A percentile compares a stretch with the other conserved stretches of the same genome.
These are phyloP conservation scores for Fragum whitleyi DNA, from an alignment of 2,888 invertebrate genomes.

Conservation along the genomic window DNA sequence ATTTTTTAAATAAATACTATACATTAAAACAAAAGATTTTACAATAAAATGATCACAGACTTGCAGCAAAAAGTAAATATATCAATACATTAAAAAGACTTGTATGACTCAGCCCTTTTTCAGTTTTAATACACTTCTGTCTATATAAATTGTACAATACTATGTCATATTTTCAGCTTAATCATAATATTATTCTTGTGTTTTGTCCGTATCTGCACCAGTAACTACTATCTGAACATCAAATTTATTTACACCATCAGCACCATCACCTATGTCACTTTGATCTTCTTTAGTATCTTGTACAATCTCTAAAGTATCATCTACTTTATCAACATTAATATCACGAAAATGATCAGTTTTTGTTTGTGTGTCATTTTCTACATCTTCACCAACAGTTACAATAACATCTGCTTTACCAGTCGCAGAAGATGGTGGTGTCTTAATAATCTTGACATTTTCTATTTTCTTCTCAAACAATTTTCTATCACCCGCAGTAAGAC, in stretches of 20 bases:
- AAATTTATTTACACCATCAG: not conserved
- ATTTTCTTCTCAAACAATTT: conserved; percentile 59
- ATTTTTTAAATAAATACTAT: not conserved
- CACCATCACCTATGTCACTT: not conserved
- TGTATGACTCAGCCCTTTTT: too few relatives aligned
- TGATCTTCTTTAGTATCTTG: not conserved
- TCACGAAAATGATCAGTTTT: not conserved
- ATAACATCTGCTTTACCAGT: conserved; percentile 28
- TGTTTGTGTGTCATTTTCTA: not conserved
- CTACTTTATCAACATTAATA: not conserved
- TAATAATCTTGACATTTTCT: conserved; percentile 50
- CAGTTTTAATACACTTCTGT: too few relatives aligned
- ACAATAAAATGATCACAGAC: not conserved
- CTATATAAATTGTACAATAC: too few relatives aligned
- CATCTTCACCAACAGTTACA: conserved; percentile 17
- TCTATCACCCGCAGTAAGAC: conserved; percentile 48
- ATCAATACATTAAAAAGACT: too few relatives aligned
- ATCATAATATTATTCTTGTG: not conserved
- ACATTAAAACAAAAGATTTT: not conserved
- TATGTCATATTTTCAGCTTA: too few relatives aligned
- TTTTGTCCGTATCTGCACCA: not conserved
- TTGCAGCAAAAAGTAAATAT: too few relatives aligned
- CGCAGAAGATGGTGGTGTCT: conserved; percentile 53
- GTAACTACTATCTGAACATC: conserved; percentile 5
- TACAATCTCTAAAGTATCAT: conserved; percentile 7